Evolutionary conservation across 2,113 vertebrate genomes (phyloP).

Genomic region (Amblyopsis rosae): DNA sequence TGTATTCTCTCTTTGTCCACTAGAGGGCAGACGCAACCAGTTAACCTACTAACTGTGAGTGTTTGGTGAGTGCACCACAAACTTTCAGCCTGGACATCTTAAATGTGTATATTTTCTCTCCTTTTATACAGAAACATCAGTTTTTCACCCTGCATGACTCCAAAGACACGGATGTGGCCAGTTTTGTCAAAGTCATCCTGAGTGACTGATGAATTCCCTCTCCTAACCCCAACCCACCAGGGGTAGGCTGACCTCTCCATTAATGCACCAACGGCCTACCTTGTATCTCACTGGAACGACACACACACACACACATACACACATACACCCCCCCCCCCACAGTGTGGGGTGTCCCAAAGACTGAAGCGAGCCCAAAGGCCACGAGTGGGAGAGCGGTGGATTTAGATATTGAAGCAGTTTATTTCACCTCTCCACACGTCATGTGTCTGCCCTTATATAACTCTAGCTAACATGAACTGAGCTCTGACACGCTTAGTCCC

Average conservation of each 20-base stretch:
- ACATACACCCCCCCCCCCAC: constrained; percentile 21
- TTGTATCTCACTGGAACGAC: constrained; percentile 70
- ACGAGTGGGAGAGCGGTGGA: constrained; percentile 48
- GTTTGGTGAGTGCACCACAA: not conserved
- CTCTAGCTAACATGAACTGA: constrained; percentile 56
- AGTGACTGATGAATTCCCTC: constrained; percentile 83
- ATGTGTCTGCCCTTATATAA: constrained; percentile 54
- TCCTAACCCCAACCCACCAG: constrained; percentile 29
- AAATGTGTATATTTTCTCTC: not conserved
- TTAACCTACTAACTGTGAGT: constrained; percentile 8
- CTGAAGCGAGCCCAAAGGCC: constrained; percentile 58
- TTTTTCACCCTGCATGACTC: constrained; percentile 96
- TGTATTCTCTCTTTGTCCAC: constrained; percentile 39
- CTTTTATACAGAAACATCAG: constrained; percentile 83
- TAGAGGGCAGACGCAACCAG: constrained; percentile 46
- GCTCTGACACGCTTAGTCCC: constrained; percentile 19
- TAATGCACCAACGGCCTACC: constrained; percentile 55
- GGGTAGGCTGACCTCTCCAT: constrained; percentile 44
- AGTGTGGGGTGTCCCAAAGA: constrained; percentile 46
- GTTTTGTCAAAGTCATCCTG: constrained; percentile 95
- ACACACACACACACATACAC: constrained; percentile 49
- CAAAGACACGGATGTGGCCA: constrained; percentile 98
- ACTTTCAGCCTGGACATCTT: not conserved
- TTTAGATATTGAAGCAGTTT: constrained; percentile 61
- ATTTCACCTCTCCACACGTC: constrained; percentile 53